Conservation (phyloP, 2,113 vertebrate species). For the Zosterops lateralis region DNA sequence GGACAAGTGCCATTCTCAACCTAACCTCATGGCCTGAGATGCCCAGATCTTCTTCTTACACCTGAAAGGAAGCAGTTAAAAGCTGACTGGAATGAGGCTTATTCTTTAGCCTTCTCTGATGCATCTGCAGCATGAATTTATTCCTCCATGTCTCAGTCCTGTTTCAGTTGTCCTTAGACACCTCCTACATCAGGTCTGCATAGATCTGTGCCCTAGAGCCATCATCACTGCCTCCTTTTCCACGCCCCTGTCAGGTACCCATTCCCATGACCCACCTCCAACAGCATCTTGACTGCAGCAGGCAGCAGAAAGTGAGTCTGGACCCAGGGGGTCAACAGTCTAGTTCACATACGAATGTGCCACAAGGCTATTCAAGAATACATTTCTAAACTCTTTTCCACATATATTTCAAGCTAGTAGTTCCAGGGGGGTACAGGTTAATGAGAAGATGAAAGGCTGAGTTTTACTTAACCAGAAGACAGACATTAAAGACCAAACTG, state of each 20-base stretch:
- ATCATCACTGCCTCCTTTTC: not conserved
- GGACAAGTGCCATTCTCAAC: not conserved
- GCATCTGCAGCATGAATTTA: not conserved
- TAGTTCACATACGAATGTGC: not conserved
- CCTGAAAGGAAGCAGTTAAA: not conserved
- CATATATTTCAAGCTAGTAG: not conserved
- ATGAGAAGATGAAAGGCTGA: not conserved
- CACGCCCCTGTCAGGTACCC: not conserved
- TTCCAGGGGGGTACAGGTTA: not conserved
- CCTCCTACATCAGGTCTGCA: not conserved
- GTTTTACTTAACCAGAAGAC: not conserved
- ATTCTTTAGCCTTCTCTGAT: not conserved
- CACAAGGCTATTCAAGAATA: not conserved
- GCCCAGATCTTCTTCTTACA: not conserved
- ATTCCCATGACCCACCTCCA: not conserved
- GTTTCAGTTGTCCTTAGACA: not conserved
- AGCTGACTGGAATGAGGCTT: rapidly evolving
- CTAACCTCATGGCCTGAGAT: not conserved
- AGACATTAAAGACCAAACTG: not conserved
- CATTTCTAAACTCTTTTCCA: not conserved
- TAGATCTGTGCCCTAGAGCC: not conserved
- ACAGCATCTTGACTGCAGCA: not conserved
- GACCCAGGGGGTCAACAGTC: not conserved
- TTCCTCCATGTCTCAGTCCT: not conserved
- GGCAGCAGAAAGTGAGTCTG: not conserved